These are phyloP conservation scores for Tipula vernalis DNA, from an alignment of 2,888 invertebrate species.

Conservation along the genomic window DNA sequence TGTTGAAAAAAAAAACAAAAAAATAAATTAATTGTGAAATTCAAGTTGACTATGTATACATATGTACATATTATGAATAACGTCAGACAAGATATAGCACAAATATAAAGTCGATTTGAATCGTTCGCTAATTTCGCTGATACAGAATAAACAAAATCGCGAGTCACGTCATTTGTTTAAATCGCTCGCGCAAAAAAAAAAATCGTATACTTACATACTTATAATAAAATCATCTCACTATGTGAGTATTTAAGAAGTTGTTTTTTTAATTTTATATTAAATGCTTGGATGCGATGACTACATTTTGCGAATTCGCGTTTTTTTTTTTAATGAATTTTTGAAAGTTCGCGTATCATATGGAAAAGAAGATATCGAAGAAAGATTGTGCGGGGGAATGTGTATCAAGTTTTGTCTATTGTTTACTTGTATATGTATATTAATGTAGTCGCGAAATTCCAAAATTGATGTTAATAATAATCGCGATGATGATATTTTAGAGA, in stretches of 20 bases:
- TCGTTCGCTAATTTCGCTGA: neutral
- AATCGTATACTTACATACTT: neutral
- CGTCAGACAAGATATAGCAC: neutral
- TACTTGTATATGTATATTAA: neutral
- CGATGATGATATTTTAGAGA: neutral
- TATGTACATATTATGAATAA: neutral
- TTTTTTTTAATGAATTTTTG: neutral
- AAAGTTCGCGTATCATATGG: neutral
- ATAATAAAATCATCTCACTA: neutral
- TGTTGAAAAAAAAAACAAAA: neutral
- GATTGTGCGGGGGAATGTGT: neutral
- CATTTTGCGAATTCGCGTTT: neutral
- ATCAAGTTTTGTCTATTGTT: neutral
- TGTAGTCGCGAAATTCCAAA: neutral
- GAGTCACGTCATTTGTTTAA: neutral
- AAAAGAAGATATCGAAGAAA: neutral
- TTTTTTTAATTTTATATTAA: neutral
- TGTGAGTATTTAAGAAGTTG: neutral
- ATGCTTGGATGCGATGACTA: neutral
- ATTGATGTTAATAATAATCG: neutral
- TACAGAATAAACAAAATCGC: neutral
- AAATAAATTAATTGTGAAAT: neutral
- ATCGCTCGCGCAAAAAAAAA: neutral
- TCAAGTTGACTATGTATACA: neutral
- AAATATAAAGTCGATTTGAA: neutral